Conservation (phyloP, 1,140 invertebrate species). For the Oreohelix idahoensis region DNA sequence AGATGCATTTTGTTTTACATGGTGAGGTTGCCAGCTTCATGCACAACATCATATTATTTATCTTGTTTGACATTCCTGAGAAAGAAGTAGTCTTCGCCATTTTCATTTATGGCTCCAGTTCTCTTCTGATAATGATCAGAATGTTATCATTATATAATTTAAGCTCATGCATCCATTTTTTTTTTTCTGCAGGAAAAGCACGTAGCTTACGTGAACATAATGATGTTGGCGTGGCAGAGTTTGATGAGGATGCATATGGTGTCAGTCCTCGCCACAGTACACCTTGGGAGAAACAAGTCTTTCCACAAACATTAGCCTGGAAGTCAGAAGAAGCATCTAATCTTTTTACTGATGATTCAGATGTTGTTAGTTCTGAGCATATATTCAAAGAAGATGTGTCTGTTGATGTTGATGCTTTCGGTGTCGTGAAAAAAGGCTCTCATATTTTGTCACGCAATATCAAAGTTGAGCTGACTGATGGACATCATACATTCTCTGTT, state of each 20-base stretch:
- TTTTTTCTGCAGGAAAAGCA: slow-evolving; percentile 52
- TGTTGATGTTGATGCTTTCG: background rate
- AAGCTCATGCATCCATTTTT: too few species aligned
- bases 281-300: background rate
- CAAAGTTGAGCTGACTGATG: background rate
- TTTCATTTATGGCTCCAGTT: too few species aligned
- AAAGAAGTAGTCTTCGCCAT: too few species aligned
- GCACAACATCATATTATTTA: too few species aligned
- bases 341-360: background rate
- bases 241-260: slow-evolving; percentile 36
- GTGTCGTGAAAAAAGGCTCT: background rate
- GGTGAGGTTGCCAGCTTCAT: too few species aligned
- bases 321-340: background rate
- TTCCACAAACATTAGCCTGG: background rate
- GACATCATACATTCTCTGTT: background rate
- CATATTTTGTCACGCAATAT: background rate
- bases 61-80: too few species aligned
- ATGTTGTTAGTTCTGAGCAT: background rate
- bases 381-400: background rate
- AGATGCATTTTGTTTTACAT: too few species aligned
- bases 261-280: background rate
- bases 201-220: slow-evolving; percentile 57
- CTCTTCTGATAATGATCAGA: too few species aligned
- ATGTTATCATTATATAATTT: background rate
- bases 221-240: background rate